Percentiles rank a stretch among this genome's conserved stretches.
Conservation (phyloP, 92 coral and sea anemone genomes). For the Paragorgia papillata region DNA sequence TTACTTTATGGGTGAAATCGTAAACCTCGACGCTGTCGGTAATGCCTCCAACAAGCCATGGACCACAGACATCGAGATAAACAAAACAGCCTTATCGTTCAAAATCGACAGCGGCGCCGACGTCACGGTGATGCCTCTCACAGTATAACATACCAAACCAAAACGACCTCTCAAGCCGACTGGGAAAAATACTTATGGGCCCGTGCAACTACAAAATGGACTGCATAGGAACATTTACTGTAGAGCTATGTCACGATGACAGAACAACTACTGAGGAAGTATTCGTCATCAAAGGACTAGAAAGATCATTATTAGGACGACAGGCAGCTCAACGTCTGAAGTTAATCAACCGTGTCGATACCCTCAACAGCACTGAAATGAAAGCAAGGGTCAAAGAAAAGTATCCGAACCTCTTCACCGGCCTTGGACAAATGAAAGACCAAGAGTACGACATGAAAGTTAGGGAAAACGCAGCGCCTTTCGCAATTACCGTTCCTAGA, state of each 20-base stretch:
- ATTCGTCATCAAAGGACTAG: slow-evolving; percentile 34
- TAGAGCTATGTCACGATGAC: slow-evolving; percentile 13
- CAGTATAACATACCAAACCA: slow-evolving; percentile 43
- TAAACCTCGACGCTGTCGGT: background rate
- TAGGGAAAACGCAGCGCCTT: slow-evolving; percentile 46
- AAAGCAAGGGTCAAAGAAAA: slow-evolving; percentile 3
- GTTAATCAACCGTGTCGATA: slow-evolving; percentile 30
- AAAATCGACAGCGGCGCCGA: slow-evolving; percentile 57
- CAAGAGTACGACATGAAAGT: slow-evolving; percentile 34
- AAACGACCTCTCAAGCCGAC: slow-evolving; percentile 17
- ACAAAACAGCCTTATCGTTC: slow-evolving; percentile 28
- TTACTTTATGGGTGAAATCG: background rate
- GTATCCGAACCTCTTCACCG: slow-evolving; percentile 54
- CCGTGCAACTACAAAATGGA: slow-evolving; percentile 50
- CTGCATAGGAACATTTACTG: slow-evolving; percentile 45
- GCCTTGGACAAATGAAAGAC: slow-evolving; percentile 50
- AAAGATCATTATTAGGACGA: slow-evolving; percentile 57
- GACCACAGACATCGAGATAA: slow-evolving; percentile 13
- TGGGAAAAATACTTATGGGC: slow-evolving; percentile 38
- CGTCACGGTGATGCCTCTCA: slow-evolving; percentile 55
- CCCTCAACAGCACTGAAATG: slow-evolving; percentile 15
- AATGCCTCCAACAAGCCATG: background rate
- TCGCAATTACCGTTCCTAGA: slow-evolving; percentile 47
- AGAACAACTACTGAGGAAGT: slow-evolving; percentile 1
- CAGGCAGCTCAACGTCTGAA: slow-evolving; percentile 36